Percentiles rank a stretch among this genome's conserved stretches.
Evolutionary conservation across 2,888 invertebrate species (phyloP).

Genomic region (Cremastinae sp.): DNA sequence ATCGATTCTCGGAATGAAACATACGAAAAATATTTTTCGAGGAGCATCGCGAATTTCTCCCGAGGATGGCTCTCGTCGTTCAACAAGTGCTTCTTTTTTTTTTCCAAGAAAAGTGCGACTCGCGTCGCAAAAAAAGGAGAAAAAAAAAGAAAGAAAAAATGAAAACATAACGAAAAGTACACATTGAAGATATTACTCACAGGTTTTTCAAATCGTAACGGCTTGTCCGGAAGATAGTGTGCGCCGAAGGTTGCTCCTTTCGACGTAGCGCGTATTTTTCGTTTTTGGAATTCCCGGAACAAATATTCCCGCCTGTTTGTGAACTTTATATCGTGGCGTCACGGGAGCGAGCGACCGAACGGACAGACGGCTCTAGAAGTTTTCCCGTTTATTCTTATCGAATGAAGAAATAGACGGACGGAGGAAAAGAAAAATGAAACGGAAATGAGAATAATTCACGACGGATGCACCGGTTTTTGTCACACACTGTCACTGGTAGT

Average conservation of each 20-base stretch:
- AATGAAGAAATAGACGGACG: conserved; percentile 1
- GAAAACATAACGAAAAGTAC: conserved; percentile 10
- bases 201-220: conserved; percentile 23
- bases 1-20: too few species aligned
- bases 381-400: conserved; percentile 23
- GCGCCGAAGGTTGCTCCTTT: not conserved
- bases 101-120: not conserved
- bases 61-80: too few species aligned
- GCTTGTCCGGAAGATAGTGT: conserved; percentile 28
- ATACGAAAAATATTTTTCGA: too few species aligned
- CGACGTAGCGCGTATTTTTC: conserved; percentile 8
- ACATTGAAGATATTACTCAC: conserved; percentile 42
- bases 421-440: conserved; percentile 19
- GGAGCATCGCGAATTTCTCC: too few species aligned
- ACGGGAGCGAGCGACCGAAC: conserved; percentile 13
- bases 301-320: conserved; percentile 38
- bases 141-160: not conserved
- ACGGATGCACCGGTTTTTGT: conserved; percentile 41
- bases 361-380: conserved; percentile 1
- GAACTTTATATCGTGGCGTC: conserved; percentile 22
- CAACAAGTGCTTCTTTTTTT: too few species aligned
- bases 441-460: conserved; percentile 23
- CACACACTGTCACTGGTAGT: conserved; percentile 44
- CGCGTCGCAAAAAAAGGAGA: not conserved
- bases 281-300: conserved; percentile 14